A percentile compares a stretch with the other conserved stretches of the same genome.
Evolutionary conservation across 1,140 invertebrate genomes (phyloP).

Genomic region (Linepithema humile): DNA sequence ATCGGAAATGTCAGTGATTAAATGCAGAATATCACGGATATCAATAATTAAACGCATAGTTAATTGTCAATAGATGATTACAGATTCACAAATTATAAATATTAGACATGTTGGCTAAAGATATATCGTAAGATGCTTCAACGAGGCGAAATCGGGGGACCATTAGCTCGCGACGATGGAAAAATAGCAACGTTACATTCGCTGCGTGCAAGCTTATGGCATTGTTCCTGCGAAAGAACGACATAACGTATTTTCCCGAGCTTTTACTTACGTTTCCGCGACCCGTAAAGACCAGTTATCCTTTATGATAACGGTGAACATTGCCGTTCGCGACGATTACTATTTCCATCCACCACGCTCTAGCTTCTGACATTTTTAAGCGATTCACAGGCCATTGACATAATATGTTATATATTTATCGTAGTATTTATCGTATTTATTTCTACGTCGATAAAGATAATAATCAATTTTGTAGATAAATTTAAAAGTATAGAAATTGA

Average conservation of each 20-base stretch:
- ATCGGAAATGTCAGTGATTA: conserved; percentile 38
- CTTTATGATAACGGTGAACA: conserved; percentile 50
- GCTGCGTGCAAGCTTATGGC: conserved; percentile 36
- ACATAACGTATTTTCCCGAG: conserved; percentile 30
- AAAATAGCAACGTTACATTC: conserved; percentile 3
- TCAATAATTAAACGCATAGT: background rate
- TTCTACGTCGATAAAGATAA: conserved; percentile 28
- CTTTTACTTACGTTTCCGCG: conserved; percentile 31
- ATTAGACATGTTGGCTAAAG: background rate
- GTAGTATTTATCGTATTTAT: background rate
- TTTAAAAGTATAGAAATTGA: background rate
- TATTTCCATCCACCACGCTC: conserved; percentile 29
- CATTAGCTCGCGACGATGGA: background rate
- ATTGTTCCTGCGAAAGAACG: conserved; percentile 17
- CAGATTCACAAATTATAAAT: background rate
- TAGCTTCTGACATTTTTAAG: conserved; percentile 25
- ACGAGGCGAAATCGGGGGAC: background rate
- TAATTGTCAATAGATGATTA: background rate
- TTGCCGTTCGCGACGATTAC: conserved; percentile 37
- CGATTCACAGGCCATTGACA: background rate
- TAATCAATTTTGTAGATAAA: background rate
- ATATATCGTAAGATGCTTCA: background rate
- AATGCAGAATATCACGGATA: background rate
- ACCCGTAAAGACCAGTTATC: conserved; percentile 48
- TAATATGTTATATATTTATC: no score